These are phyloP conservation scores for Calypte anna DNA, from an alignment of 2,113 vertebrate species.

Conservation along the genomic window DNA sequence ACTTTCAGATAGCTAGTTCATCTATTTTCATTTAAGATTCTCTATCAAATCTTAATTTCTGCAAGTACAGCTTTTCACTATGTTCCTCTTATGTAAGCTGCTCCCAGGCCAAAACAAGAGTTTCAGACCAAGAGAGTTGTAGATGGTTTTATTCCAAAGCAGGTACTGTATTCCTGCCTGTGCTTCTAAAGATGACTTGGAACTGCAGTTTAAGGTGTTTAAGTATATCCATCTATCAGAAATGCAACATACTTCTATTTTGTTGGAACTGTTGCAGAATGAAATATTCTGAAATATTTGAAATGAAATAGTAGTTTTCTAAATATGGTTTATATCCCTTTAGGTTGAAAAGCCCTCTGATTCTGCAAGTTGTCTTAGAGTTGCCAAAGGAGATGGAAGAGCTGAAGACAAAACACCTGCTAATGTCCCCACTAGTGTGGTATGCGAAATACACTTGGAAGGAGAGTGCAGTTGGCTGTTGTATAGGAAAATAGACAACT, in stretches of 20 bases:
- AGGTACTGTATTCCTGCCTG: background rate
- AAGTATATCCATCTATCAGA: background rate
- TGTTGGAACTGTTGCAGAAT: background rate
- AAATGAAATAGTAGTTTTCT: background rate
- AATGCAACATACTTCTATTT: background rate
- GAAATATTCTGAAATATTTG: background rate
- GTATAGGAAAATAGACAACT: background rate
- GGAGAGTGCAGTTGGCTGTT: background rate
- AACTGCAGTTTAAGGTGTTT: background rate
- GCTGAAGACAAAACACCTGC: conserved; percentile 86
- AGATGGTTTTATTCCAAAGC: background rate
- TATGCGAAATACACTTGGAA: conserved; percentile 66
- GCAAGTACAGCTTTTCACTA: background rate
- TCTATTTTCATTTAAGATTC: background rate
- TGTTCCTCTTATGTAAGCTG: background rate
- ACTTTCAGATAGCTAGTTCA: background rate
- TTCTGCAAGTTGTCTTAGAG: conserved; percentile 84
- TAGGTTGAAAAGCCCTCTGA: conserved; percentile 90
- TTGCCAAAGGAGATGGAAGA: conserved; percentile 89
- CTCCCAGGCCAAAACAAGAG: background rate
- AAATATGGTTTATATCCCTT: background rate
- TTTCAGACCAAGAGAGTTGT: background rate
- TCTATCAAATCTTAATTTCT: background rate
- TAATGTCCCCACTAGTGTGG: conserved; percentile 82
- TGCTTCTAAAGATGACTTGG: background rate